Evolutionary conservation across 2,797 vertebrate genomes (phyloP).

Genomic region (Chelon labrosus): DNA sequence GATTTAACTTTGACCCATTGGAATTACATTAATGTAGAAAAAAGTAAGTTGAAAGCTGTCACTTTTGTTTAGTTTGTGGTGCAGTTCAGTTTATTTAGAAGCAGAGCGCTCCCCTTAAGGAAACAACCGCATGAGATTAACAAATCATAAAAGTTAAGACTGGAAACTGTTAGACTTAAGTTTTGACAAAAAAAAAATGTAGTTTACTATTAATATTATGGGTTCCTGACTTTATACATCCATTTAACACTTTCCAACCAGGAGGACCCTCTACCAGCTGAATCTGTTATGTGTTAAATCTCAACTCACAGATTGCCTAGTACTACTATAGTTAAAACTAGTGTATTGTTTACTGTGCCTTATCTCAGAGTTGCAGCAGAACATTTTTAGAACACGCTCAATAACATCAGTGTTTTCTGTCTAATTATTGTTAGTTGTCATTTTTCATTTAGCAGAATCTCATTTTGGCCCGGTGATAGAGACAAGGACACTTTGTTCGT

Average conservation of each 20-base stretch:
- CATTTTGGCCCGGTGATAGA: not conserved
- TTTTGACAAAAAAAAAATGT: too few species aligned
- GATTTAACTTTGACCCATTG: conserved; percentile 22
- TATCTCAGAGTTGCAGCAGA: not conserved
- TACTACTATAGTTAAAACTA: too few species aligned
- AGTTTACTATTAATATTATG: too few species aligned
- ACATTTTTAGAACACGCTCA: too few species aligned
- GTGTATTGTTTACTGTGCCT: too few species aligned
- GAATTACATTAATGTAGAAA: conserved; percentile 10
- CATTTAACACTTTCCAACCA: too few species aligned
- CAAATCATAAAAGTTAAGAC: not conserved
- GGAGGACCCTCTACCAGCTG: not conserved
- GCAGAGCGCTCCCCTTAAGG: not conserved
- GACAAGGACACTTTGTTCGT: not conserved
- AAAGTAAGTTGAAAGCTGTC: conserved; percentile 22
- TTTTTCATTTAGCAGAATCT: not conserved
- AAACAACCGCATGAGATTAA: not conserved
- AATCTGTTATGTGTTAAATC: not conserved
- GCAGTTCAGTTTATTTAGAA: conserved; percentile 3
- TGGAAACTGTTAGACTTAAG: not conserved
- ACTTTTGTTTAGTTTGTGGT: conserved; percentile 20
- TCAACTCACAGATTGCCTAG: not conserved
- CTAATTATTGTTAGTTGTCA: not conserved
- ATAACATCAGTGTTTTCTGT: too few species aligned
- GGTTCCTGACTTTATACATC: too few species aligned